Evolutionary conservation across 2,797 vertebrate species (phyloP).

Genomic region (Neosilurus mollespiculum): DNA sequence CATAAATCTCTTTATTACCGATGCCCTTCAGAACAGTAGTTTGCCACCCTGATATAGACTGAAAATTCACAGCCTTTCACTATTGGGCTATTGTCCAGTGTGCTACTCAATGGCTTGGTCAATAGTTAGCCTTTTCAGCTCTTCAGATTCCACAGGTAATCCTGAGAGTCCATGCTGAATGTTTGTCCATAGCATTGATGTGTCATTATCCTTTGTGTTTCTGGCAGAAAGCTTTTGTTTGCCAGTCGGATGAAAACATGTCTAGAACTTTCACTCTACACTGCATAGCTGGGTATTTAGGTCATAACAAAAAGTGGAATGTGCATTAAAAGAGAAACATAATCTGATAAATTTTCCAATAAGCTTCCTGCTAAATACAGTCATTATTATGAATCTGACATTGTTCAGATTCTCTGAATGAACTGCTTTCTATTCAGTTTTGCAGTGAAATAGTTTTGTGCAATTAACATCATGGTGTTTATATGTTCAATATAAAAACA

Average conservation of each 20-base stretch:
- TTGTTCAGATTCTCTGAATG: not conserved
- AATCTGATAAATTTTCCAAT: conserved; percentile 9
- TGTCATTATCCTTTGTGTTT: conserved; percentile 20
- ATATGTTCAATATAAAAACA: too few relatives aligned
- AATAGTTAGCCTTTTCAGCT: conserved; percentile 43
- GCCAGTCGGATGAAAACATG: conserved; percentile 47
- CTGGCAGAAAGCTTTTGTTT: conserved; percentile 54
- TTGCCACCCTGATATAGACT: not conserved
- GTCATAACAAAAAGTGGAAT: conserved; percentile 40
- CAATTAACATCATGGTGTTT: not conserved
- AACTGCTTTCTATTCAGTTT: not conserved
- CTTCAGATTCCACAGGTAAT: conserved; percentile 53
- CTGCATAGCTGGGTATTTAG: conserved; percentile 43
- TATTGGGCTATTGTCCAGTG: not conserved
- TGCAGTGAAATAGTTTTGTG: not conserved
- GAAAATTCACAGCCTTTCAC: not conserved
- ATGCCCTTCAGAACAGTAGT: not conserved
- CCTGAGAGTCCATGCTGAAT: conserved; percentile 37
- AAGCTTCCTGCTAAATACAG: not conserved
- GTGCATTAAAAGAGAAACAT: conserved; percentile 22
- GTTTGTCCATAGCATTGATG: conserved; percentile 49
- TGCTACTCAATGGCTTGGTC: not conserved
- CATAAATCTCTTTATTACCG: not conserved
- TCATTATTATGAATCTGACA: too few relatives aligned
- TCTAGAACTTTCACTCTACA: conserved; percentile 53